A percentile compares a stretch with the other conserved stretches of the same genome.
Evolutionary conservation across 2,888 invertebrate genomes (phyloP).

Genomic region (Acholoe squamosa): DNA sequence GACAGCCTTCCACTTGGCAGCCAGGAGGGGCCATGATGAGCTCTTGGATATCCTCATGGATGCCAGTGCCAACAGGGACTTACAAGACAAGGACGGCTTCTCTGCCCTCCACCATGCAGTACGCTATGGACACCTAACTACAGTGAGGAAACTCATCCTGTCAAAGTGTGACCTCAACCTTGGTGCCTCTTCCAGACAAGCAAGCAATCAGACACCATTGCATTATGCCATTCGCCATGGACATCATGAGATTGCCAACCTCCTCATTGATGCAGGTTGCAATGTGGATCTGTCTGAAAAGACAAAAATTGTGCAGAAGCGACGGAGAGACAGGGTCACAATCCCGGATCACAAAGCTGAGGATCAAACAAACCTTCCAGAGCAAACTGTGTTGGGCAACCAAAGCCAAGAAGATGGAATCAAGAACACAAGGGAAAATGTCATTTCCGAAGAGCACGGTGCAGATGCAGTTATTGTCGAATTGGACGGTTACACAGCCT

Average conservation of each 20-base stretch:
- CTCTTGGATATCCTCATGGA: constrained; percentile 65
- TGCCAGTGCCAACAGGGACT: constrained; percentile 22
- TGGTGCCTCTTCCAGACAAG: constrained; percentile 67
- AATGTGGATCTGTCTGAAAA: constrained; percentile 68
- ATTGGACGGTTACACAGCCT: constrained; percentile 56
- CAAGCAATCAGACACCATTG: constrained; percentile 68
- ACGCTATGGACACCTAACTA: constrained; percentile 63
- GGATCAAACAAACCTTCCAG: not conserved
- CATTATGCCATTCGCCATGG: constrained; percentile 70
- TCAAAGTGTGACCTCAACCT: constrained; percentile 62
- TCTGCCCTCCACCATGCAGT: constrained; percentile 69
- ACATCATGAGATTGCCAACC: constrained; percentile 65
- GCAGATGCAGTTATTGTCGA: constrained; percentile 1
- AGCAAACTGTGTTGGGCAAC: not conserved
- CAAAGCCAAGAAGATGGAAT: not conserved
- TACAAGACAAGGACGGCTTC: constrained; percentile 67
- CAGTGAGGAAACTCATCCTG: constrained; percentile 65
- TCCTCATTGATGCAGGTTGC: constrained; percentile 67
- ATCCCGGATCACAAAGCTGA: not conserved
- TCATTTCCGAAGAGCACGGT: not conserved
- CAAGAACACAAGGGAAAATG: not conserved
- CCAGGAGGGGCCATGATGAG: constrained; percentile 64
- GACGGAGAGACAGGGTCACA: not conserved
- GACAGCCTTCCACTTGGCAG: constrained; percentile 69
- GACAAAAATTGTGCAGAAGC: constrained; percentile 9